Evolutionary conservation across 2,888 invertebrate genomes (phyloP).

Genomic region (Drosophila phalerata): DNA sequence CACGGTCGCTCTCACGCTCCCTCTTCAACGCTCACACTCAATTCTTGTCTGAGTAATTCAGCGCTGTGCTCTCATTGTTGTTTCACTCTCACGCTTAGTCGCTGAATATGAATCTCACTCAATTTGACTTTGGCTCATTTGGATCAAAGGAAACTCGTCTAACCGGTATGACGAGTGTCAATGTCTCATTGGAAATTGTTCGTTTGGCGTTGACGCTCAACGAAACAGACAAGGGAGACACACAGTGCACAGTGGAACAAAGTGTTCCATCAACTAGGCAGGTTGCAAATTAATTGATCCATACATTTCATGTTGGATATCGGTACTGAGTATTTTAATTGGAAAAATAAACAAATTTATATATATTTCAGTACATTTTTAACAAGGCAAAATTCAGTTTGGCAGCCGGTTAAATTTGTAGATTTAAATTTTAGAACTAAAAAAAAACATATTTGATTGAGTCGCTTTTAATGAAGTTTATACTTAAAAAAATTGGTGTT

Average conservation of each 20-base stretch:
- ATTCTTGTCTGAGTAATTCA: constrained; percentile 42
- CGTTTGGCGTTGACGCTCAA: constrained; percentile 73
- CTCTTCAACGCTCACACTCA: constrained; percentile 38
- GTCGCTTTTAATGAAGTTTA: too few relatives aligned
- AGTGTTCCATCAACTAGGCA: background rate
- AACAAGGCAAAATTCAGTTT: background rate
- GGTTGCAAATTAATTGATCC: background rate
- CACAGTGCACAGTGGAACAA: constrained; percentile 59
- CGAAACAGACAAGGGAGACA: constrained; percentile 67
- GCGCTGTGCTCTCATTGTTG: constrained; percentile 29
- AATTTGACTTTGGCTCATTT: constrained; percentile 41
- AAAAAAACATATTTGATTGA: too few relatives aligned
- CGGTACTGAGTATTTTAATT: background rate
- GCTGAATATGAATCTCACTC: constrained; percentile 66
- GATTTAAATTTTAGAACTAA: too few relatives aligned
- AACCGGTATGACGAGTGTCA: constrained; percentile 84
- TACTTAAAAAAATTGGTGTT: too few relatives aligned
- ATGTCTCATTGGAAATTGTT: constrained; percentile 79
- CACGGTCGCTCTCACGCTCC: constrained; percentile 40
- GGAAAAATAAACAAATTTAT: background rate
- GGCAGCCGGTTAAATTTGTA: too few relatives aligned
- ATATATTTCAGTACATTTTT: background rate
- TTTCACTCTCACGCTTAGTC: constrained; percentile 35
- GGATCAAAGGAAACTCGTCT: constrained; percentile 70
- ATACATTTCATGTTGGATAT: background rate